Conservation (phyloP, 1,140 invertebrate species). For the Radopholus similis region DNA sequence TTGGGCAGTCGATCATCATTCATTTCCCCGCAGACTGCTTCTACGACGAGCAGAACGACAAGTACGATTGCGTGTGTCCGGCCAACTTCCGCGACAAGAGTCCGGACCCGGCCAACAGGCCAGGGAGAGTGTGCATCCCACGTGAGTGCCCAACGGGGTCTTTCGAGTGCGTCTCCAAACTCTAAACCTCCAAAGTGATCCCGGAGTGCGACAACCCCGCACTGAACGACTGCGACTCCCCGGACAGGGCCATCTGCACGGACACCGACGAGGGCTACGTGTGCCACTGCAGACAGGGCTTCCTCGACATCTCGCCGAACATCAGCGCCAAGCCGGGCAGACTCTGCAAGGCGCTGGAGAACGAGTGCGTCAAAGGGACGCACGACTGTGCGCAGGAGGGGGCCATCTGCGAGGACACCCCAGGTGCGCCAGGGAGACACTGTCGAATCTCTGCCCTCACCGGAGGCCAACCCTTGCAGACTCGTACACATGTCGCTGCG, state of each 20-base stretch:
- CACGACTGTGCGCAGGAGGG: conserved; percentile 56
- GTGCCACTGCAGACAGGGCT: conserved; percentile 53
- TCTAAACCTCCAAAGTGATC: conserved; percentile 41
- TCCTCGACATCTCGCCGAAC: conserved; percentile 59
- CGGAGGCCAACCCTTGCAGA: conserved; percentile 7
- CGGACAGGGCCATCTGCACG: conserved; percentile 55
- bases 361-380: conserved; percentile 54
- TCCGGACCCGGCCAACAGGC: conserved; percentile 38
- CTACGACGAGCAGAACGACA: conserved; percentile 11
- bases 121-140: conserved; percentile 59
- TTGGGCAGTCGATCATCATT: background rate
- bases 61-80: conserved; percentile 46
- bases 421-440: conserved; percentile 6
- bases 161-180: background rate
- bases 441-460: conserved; percentile 28
- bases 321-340: conserved; percentile 51
- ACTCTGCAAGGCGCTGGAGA: conserved; percentile 54
- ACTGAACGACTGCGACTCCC: conserved; percentile 58
- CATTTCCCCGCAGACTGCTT: background rate
- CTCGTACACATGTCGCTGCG: conserved; percentile 51
- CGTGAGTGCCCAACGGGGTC: conserved; percentile 27
- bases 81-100: conserved; percentile 53
- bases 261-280: conserved; percentile 58
- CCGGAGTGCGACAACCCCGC: conserved; percentile 59
- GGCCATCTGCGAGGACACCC: conserved; percentile 59